Evolutionary conservation across 2,797 vertebrate species (phyloP), one percentile per base, ranked within the genome.

Genomic region (Hyperoplus immaculatus): DNA sequence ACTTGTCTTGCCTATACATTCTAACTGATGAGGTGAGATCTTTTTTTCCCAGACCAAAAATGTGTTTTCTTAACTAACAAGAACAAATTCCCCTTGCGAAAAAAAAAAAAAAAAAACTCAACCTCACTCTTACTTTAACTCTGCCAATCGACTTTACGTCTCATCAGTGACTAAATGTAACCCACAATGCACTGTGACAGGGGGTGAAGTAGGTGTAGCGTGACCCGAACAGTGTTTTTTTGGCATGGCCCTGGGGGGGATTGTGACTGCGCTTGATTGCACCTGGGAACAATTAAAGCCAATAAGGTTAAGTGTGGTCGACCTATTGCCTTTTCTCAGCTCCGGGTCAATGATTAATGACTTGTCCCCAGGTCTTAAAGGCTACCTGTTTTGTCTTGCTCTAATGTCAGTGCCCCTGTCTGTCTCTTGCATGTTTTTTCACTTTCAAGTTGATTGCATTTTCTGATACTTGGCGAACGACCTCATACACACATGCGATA

Each of bases 231-330:
- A 15, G 53, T 47, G 72, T 77, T 78, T 74, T 50, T 11, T 39
- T 15, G 51, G 45, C 29, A 29, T 29, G 38, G 72, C 77, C 81
- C 82, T 77, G 54, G 0, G 80, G 29, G 85, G 80, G 80, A 65
- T 65, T 67, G 60, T n/a, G 42, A 73, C 64, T n/a, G 73, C 21
- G 74, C n/a, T 54, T 77, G 85, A 86, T 86, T 81, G 81, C 86
- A 85, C 72, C 82, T 89, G 87, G 88, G 88, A 90, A 79, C 87
- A 88, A 87, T 93, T 88, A 89, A 65, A 89, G 75, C 60, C 84
- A 61, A 80, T 77, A 63, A 81, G 85, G 89, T 92, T 90, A 90
- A 92, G 77, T 78, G 78, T 45, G 51, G 58, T 8, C 63, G 87
- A 90, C 84, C 92, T 72, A 4, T 54, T 57, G 36, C 59, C 77